Evolutionary conservation across 2,797 vertebrate genomes (phyloP).

Genomic region (Psittacula derbiana): DNA sequence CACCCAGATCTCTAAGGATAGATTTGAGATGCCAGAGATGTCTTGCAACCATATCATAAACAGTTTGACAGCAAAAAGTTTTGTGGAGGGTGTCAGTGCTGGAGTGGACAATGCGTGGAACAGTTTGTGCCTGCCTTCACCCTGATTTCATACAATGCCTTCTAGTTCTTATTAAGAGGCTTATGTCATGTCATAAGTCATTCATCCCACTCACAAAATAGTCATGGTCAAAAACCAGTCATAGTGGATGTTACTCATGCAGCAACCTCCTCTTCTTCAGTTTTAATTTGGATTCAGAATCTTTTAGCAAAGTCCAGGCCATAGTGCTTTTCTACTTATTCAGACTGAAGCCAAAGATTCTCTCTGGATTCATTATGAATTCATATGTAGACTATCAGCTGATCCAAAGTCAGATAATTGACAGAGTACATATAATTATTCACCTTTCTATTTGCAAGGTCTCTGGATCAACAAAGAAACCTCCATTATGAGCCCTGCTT

Average conservation of each 20-base stretch:
- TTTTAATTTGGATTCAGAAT: background rate
- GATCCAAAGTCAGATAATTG: constrained; percentile 42
- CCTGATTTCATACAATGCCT: background rate
- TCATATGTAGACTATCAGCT: background rate
- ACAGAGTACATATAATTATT: constrained; percentile 59
- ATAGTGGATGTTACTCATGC: background rate
- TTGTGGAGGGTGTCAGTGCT: background rate
- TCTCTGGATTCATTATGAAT: constrained; percentile 35
- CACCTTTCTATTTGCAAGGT: constrained; percentile 47
- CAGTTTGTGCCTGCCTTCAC: background rate
- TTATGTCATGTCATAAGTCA: background rate
- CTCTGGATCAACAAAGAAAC: constrained; percentile 56
- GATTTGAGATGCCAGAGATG: background rate
- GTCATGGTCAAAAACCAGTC: background rate
- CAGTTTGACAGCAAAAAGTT: background rate
- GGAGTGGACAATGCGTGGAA: background rate
- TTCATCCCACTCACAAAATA: background rate
- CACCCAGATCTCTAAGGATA: background rate
- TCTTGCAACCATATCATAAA: background rate
- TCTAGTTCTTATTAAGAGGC: background rate
- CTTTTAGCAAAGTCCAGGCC: background rate
- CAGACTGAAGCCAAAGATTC: background rate
- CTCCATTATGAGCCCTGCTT: background rate
- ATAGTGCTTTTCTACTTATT: background rate
- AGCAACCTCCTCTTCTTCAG: background rate